Base-by-base conservation (phyloP, 2,888 invertebrate genomes). In the Amphimallon solstitiale region DNA sequence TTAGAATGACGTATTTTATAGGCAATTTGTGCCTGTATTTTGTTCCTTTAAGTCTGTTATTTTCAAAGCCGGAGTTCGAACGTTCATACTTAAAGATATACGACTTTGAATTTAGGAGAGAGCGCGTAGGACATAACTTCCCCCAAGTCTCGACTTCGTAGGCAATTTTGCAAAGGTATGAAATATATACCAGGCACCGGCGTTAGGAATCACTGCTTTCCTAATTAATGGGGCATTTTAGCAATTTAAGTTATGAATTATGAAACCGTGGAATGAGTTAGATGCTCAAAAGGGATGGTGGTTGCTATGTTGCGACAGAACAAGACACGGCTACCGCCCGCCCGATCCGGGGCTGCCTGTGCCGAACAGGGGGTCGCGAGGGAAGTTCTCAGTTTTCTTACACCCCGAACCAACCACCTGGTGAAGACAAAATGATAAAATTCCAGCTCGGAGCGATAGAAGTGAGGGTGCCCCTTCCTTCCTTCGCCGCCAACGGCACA, bases 161-260 rank as follows among this genome's bases (percentile, higher is more conserved):
- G 62, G 62, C 38, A 62, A 62, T 62, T 56, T 52, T 40, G 49
- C 70, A 66, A 70, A 72, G 72, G 70, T 67, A 74, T 73, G 74
- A 74, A 73, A 74, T 74, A 75, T 75, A 74, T 74, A 73, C 72
- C 72, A 73, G 73, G 76, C 74, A 75, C 72, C 72, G 73, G 72
- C 67, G 74, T 74, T 75, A 76, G 78, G 77, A 78, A 78, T 78
- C 78, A 79, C 74, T 75, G 78, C 76, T 61, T 54, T 38, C 29
- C 74, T 76, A 79, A 80, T 79, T 78, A 79, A 79, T 79, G 79
- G 78, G 78, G 77, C 71, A 79, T 79, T 78, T 77, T 76, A 77
- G 79, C 72, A 79, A 80, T 80, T 79, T 77, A 75, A 73, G 74
- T 77, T 78, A 77, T 79, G 79, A 79, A 75, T 80, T 80, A 79